Evolutionary conservation across 2,888 invertebrate species (phyloP), one percentile per base, ranked within the genome.

Genomic region (Sipha maydis): DNA sequence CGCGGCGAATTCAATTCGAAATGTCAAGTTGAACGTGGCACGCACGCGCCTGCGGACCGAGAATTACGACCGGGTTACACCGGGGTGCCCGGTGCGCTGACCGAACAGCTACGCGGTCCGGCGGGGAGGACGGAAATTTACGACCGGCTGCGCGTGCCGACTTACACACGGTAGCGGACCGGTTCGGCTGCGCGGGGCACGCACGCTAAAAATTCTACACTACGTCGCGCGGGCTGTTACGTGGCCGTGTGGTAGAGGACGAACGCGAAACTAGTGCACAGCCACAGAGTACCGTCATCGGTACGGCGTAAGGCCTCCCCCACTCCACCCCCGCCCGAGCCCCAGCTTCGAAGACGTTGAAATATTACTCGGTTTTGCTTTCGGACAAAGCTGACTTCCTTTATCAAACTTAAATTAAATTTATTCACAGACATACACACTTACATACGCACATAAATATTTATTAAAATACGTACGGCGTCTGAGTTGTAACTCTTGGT

Each of bases 131-230:
- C 34, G 67, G 88, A 76, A 75, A 88, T 88, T 88, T 88, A 88
- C 88, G 88, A 80, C 88, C 88, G 82, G 80, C 56, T 73, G 82
- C 88, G 88, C 82, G 88, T 88, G 75, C 82, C 88, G 61, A 82
- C 80, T 88, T 75, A 82, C 88, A 82, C 88, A 88, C 88, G 88
- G 88, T 88, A 88, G 88, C 88, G 73, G 82, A 88, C 88, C 88
- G 88, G 88, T 88, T 88, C 75, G 38, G 11, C 67, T 25, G 67
- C 25, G 78, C 28, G 79, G 54, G 71, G 71, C 79, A 28, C 79
- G 79, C 86, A 73, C 79, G n/a, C 86, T 38, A 56, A 85, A 34
- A 4, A 75, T 83, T 56, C 56, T 61, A 41, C 61, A 61, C 56
- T 28, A 73, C 8, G 3, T 73, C n/a, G 67, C 19, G 19, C n/a